Evolutionary conservation across 92 coral and sea anemone species (phyloP).

Genomic region (Umimayanthus kanabou): DNA sequence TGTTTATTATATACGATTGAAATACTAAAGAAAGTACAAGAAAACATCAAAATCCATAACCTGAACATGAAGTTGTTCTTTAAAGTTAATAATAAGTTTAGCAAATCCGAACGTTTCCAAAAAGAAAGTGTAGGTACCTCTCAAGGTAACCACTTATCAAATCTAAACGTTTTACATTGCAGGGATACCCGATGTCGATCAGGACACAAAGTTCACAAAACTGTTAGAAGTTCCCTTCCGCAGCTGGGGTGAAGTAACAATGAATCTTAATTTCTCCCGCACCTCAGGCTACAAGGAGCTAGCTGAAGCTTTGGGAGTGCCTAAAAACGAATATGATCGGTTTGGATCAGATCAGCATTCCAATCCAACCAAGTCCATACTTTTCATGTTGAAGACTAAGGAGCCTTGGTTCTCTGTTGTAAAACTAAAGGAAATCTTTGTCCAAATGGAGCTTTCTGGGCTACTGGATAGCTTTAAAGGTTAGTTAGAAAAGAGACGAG

Average conservation of each 20-base stretch:
- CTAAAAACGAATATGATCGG: background rate
- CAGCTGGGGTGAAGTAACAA: background rate
- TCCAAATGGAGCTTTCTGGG: background rate
- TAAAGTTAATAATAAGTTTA: too few species aligned
- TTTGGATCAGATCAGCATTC: background rate
- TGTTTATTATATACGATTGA: too few species aligned
- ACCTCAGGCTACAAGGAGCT: background rate
- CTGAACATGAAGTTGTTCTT: too few species aligned
- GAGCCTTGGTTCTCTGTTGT: background rate
- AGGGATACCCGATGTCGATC: background rate
- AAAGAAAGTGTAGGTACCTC: too few species aligned
- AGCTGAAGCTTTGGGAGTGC: background rate
- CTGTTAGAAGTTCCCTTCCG: background rate
- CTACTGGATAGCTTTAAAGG: background rate
- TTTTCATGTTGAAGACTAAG: too few species aligned
- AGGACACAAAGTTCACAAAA: background rate
- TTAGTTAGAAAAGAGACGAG: background rate
- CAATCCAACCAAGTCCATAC: background rate
- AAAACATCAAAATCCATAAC: too few species aligned
- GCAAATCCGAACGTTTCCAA: too few species aligned
- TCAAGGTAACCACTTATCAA: background rate
- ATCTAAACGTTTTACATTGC: background rate
- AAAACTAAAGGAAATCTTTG: background rate
- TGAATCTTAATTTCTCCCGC: background rate
- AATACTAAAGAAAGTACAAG: too few species aligned